Conservation (phyloP, 2,797 vertebrate genomes). For the Cheracebus regulus region DNA sequence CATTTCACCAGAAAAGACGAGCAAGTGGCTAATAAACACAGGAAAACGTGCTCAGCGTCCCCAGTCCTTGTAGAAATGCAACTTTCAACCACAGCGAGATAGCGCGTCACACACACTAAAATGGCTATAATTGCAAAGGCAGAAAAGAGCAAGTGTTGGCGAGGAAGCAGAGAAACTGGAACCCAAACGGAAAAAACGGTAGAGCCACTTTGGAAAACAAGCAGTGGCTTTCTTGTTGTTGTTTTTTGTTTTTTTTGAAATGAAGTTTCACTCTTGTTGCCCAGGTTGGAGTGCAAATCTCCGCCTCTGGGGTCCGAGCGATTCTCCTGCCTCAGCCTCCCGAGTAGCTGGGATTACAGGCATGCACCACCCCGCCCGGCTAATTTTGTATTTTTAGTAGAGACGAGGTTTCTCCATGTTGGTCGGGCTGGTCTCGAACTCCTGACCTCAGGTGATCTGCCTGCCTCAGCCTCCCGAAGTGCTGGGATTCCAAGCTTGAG, state of each 20-base stretch:
- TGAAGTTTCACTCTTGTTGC: too few species aligned
- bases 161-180: neutral
- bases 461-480: too few species aligned
- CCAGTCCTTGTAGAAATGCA: neutral
- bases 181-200: neutral
- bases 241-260: too few species aligned
- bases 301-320: too few species aligned
- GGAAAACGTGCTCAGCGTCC: neutral
- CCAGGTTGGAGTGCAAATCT: too few species aligned
- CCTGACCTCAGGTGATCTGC: too few species aligned
- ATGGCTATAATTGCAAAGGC: neutral
- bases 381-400: too few species aligned
- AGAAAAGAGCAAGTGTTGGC: neutral
- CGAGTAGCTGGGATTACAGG: too few species aligned
- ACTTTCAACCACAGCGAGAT: neutral
- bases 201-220: neutral
- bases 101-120: neutral
- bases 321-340: too few species aligned
- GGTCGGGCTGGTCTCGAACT: too few species aligned
- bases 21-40: neutral
- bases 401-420: too few species aligned
- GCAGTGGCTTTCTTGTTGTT: neutral
- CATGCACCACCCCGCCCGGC: rapidly evolving
- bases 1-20: neutral
- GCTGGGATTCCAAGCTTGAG: too few species aligned